A percentile compares a stretch with the other conserved stretches of the same genome.
Conservation (phyloP, 2,888 invertebrate genomes). For the Deladenus siricidicola region DNA sequence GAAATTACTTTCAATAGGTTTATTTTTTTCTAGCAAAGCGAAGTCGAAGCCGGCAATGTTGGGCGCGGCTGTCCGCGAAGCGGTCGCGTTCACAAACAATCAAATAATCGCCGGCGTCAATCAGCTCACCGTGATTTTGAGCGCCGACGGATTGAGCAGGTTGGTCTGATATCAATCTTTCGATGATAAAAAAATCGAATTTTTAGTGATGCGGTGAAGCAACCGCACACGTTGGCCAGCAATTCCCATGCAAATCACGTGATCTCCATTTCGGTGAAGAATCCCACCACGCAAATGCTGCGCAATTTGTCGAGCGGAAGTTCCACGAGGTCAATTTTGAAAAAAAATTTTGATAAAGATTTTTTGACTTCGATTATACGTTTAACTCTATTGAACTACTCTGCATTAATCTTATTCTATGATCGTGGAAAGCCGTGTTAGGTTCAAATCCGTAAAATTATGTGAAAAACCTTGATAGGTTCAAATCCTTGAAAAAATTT, state of each 20-base stretch:
- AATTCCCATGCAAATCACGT: constrained; percentile 34
- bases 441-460: too few species aligned
- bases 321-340: constrained; percentile 10
- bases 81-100: constrained; percentile 33
- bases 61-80: constrained; percentile 11
- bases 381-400: too few species aligned
- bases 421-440: too few species aligned
- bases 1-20: too few species aligned
- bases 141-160: constrained; percentile 44
- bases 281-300: constrained; percentile 35
- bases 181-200: neutral
- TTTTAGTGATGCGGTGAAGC: constrained; percentile 1
- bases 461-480: too few species aligned
- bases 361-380: neutral
- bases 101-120: constrained; percentile 37
- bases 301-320: constrained; percentile 29
- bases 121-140: constrained; percentile 37
- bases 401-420: too few species aligned
- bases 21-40: neutral
- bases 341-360: neutral
- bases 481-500: too few species aligned
- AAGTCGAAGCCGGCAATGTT: neutral
- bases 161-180: neutral
- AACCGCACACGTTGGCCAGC: constrained; percentile 21
- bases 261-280: constrained; percentile 37